phyloP scores from a whole-genome alignment of 2,113 vertebrate species.

The Leptocoma aspasia region DNA sequence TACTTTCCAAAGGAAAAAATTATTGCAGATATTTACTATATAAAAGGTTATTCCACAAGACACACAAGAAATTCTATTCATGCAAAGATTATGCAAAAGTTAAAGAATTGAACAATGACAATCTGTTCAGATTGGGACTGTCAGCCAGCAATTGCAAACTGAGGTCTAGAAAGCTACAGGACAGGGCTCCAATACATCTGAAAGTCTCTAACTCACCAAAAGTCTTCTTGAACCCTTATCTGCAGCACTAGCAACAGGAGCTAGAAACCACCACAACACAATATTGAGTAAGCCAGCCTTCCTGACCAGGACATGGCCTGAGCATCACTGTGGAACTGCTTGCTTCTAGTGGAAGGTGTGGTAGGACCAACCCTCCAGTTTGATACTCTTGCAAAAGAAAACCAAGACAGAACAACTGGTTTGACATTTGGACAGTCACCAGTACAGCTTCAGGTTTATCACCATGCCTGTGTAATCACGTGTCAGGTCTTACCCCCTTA shows the following conservation, averaged over 20 bases:
- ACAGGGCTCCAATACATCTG: not conserved
- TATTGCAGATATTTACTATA: constrained; percentile 25
- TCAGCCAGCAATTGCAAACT: not conserved
- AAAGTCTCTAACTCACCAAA: not conserved
- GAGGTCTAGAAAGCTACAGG: not conserved
- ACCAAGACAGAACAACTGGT: not conserved
- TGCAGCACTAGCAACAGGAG: not conserved
- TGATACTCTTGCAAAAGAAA: not conserved
- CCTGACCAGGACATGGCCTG: not conserved
- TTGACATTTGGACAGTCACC: not conserved
- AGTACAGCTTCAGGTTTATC: not conserved
- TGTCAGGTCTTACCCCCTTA: not conserved
- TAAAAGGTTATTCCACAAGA: constrained; percentile 40
- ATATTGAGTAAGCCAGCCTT: not conserved
- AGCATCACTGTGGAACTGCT: not conserved
- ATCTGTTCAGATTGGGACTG: not conserved
- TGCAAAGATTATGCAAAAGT: not conserved
- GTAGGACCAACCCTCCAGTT: not conserved
- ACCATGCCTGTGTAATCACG: not conserved
- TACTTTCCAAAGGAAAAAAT: constrained; percentile 46
- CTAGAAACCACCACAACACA: not conserved
- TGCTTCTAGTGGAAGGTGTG: not conserved
- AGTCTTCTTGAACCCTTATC: not conserved
- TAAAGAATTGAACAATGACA: not conserved
- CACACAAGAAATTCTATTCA: constrained; percentile 50